A percentile compares a stretch with the other conserved stretches of the same genome.
phyloP scores from a whole-genome alignment of 2,888 invertebrate genomes.

The Luperina testacea region DNA sequence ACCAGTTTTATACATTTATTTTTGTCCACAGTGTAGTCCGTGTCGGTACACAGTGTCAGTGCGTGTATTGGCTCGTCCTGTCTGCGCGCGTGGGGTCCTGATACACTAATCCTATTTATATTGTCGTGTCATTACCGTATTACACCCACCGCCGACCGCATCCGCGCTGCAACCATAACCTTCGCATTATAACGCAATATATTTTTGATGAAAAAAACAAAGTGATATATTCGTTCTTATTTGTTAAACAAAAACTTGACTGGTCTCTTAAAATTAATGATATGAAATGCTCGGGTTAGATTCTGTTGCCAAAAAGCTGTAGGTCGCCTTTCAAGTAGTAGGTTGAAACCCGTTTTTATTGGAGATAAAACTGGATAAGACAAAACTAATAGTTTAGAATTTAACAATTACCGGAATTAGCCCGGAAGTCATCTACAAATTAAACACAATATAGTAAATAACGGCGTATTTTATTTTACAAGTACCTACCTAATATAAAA shows the following conservation, averaged over 20 bases:
- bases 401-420: background rate
- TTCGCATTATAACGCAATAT: slow-evolving; percentile 34
- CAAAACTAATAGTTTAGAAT: background rate
- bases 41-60: slow-evolving; percentile 42
- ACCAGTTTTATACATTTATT: background rate
- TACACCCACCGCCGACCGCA: slow-evolving; percentile 80
- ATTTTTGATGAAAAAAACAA: slow-evolving; percentile 23
- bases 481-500: background rate
- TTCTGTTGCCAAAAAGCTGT: background rate
- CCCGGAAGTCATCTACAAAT: background rate
- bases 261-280: too few species aligned
- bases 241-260: background rate
- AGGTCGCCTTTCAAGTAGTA: background rate
- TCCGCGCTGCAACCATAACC: slow-evolving; percentile 75
- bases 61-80: slow-evolving; percentile 86
- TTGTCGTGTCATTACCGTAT: slow-evolving; percentile 85
- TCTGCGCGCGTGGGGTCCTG: slow-evolving; percentile 88
- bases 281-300: background rate
- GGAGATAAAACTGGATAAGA: background rate
- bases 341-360: background rate
- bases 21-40: slow-evolving; percentile 24
- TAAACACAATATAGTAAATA: background rate
- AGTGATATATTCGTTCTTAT: background rate
- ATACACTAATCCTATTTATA: slow-evolving; percentile 87
- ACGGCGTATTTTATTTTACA: background rate